Base-by-base conservation (phyloP, 2,113 vertebrate species). In the Todiramphus saurophagus region DNA sequence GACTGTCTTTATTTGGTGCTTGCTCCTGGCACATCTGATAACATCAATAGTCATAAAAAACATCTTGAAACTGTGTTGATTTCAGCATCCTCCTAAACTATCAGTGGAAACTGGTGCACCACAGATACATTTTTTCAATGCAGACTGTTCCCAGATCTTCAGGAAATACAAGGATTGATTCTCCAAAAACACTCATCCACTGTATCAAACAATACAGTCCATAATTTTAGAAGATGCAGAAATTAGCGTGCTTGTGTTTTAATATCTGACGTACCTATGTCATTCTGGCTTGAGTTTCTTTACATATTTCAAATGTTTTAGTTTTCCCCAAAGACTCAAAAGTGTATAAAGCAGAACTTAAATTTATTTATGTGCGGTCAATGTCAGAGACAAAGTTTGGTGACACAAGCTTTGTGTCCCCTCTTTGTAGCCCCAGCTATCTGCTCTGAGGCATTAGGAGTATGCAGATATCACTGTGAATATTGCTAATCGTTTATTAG, bases 51-150 rank as follows among this genome's bases (percentile, higher is more conserved):
- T 41, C 41, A 74, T 66, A 69, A 74, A 94, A 88, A 77, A 23
- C 23, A 21, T 30, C 6, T 6, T 41, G 46, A 70, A 46, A 41
- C 63, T 96, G 50, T 87, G 55, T 84, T 58, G 44, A 75, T 84
- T 46, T 87, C 87, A 95, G 60, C 81, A 87, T 59, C 73, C 93
- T 84, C 83, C 64, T 87, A 46, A 89, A 62, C 39, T 51, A 37
- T 37, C 51, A 59, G 37, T 67, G n/a, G 55, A 69, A 83, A 41
- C 48, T n/a, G 74, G 41, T 23, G 37, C 10, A 59, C 53, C 31
- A 39, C 8, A 83, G 63, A 16, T 60, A 41, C 2, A 37, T 50
- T 75, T 79, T 87, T 89, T 74, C 51, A 20, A 11, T 20, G 23
- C 4, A 4, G 37, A 50, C 25, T 59, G 5, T 82, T 82, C 56